Base-by-base conservation (phyloP, 2,888 invertebrate species). In the Caenorhabditis imperialis region DNA sequence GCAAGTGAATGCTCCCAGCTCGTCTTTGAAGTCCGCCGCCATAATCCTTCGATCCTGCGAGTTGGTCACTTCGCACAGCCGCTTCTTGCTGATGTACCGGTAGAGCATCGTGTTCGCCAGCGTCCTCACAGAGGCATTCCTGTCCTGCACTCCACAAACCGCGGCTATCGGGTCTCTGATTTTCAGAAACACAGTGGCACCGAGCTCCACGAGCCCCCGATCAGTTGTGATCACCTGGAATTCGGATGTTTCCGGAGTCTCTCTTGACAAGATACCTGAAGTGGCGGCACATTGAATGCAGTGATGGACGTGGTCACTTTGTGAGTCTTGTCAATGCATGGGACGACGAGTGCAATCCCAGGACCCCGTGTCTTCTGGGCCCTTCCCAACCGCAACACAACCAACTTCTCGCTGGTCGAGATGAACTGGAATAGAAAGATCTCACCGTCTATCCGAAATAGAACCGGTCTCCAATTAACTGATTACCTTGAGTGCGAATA, bases 211-310 rank as follows among this genome's bases (percentile, higher is more conserved):
- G 16, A 89, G 85, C 8, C 89, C 90, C 23, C 88, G 83, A 81
- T 90, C 90, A 12, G 75, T 70, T 4, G 90, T 89, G 23, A 90
- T 86, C 3, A 90, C 78, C 75, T 80, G 48, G 38, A 16, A n/a
- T n/a, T 6, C 16, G 38, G 4, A 38, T 38, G 38, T n/a, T n/a
- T 38, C 14, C 16, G 6, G 10, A 10, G 16, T 6, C 16, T n/a
- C 10, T 33, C 33, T 33, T 22, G 3, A 30, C 7, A 20, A 20
- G 5, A 37, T 70, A 89, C 89, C 86, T 90, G 89, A 38, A 89
- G 84, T 12, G 89, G 89, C n/a, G 90, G 90, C 8, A 90, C 89
- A 81, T 89, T 89, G 79, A 90, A 89, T 6, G 90, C 89, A 60
- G 86, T 89, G 61, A 88, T 85, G 30, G 89, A 81, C 23, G 89